Evolutionary conservation across 2,113 vertebrate species (phyloP), one percentile per base, ranked within the genome.

Genomic region (Ictalurus furcatus): DNA sequence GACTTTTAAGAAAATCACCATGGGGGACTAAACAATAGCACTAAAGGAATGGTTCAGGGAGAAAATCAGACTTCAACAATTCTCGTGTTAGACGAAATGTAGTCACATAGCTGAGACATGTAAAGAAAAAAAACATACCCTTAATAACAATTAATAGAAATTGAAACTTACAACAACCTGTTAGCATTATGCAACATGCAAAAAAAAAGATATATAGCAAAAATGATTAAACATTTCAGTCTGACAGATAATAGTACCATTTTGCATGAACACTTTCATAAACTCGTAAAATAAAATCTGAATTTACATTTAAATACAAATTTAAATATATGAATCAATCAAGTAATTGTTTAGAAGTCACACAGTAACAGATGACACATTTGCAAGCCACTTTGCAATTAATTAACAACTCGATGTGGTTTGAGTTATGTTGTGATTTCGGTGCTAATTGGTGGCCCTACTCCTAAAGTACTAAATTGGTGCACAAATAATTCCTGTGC

Each of bases 1-100:
- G 67, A 63, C 59, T 65, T 90, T 59, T 40, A 30, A 79, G 79
- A 52, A 88, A 87, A 87, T 78, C 88, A 56, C 83, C 90, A 84
- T 25, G 28, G 34, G 69, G 88, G 52, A 86, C 73, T 81, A 88
- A 88, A 91, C 79, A 88, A 90, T 65, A 67, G 30, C 16, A 78
- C 25, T 61, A 11, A 87, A 78, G 34, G 52, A 87, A 78, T 78
- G 56, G 30, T 76, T 78, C 85, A 86, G 30, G 54, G 23, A 44
- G 52, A 74, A 86, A 86, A 34, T 74, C 52, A 58, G 67, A 85
- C 12, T 52, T 69, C 9, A 19, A 74, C 34, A 74, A 23, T 52
- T 59, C 28, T 84, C 23, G 34, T 63, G 11, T 84, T 84, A 25
- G 58, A 84, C 21, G 28, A 84, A 63, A 28, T 84, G 21, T 59